phyloP scores from a whole-genome alignment of 2,888 invertebrate genomes.

The Troilus luridus region DNA sequence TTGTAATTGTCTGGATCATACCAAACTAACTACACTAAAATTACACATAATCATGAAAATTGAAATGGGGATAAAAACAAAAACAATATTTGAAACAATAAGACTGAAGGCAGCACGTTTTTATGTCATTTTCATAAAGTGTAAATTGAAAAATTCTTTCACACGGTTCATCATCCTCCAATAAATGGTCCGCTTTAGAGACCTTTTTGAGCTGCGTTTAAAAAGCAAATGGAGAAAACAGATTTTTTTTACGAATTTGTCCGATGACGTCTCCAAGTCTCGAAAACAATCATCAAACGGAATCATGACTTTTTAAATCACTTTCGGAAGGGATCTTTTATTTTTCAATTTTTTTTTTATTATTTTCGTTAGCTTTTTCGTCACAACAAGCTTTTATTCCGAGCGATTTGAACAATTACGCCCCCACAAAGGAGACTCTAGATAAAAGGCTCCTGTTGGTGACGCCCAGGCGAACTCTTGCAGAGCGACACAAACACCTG shows the following conservation, averaged over 20 bases:
- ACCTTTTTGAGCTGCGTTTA: not conserved
- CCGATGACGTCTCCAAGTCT: not conserved
- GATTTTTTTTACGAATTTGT: not conserved
- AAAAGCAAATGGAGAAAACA: not conserved
- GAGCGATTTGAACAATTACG: not conserved
- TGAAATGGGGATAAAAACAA: no score
- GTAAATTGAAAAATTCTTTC: constrained; percentile 13
- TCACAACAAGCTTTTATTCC: not conserved
- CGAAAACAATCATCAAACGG: constrained; percentile 1
- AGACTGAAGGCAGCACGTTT: not conserved
- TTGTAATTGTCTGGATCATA: no score
- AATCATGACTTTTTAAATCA: not conserved
- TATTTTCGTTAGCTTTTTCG: not conserved
- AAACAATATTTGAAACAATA: not conserved
- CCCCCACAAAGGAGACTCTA: not conserved
- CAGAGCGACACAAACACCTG: constrained; percentile 13
- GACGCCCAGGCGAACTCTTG: not conserved
- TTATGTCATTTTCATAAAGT: not conserved
- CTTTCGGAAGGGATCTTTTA: not conserved
- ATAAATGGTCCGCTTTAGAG: not conserved
- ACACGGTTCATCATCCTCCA: not conserved
- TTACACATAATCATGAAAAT: no score
- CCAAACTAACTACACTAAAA: no score
- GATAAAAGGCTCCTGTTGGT: not conserved
- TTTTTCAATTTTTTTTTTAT: not conserved